Evolutionary conservation across 2,888 invertebrate species (phyloP), one percentile per base, ranked within the genome.

Genomic region (Ichneumoninae sp.): DNA sequence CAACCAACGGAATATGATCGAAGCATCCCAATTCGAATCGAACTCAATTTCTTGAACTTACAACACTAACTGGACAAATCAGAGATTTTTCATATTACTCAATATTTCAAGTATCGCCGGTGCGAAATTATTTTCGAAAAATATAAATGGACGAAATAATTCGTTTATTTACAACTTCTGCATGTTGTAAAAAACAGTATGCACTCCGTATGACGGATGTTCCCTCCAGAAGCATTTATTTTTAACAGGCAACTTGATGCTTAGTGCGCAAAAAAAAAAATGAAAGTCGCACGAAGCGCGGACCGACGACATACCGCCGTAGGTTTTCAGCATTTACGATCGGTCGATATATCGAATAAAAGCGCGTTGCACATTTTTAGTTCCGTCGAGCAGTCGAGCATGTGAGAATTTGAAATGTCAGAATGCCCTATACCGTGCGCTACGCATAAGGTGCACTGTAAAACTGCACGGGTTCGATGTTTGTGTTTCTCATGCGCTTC

Each of bases 321-420:
- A 63, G 33, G 63, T 16, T 40, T 40, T 63, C 30, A 63, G 63
- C n/a, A 6, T 33, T 6, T 63, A 33, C 33, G 52, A 54, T 65
- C 66, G 66, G 8, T 77, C 77, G 71, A 82, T 76, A 73, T 73
- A 82, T 77, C 40, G 77, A 82, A 69, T 60, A 63, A 36, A 65
- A 60, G 68, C 40, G 60, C 50, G 73, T 78, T 69, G 63, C 66
- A 50, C 68, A 78, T 73, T 71, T 83, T 57, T 73, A 77, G 40
- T 78, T 40, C 40, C 19, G 71, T 73, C 68, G 47, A 52, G 50
- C 47, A 60, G 47, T 36, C 33, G 33, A 33, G 68, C 73, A 47
- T 50, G 44, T 30, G 40, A 68, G 47, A 74, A 83, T 66, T 44
- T 30, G 16, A 78, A 83, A 83, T 83, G 82, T 83, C 82, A 83